Evolutionary conservation across 2,888 invertebrate genomes (phyloP), one percentile per base, ranked within the genome.

Genomic region (Hemicrepidius hirtus): DNA sequence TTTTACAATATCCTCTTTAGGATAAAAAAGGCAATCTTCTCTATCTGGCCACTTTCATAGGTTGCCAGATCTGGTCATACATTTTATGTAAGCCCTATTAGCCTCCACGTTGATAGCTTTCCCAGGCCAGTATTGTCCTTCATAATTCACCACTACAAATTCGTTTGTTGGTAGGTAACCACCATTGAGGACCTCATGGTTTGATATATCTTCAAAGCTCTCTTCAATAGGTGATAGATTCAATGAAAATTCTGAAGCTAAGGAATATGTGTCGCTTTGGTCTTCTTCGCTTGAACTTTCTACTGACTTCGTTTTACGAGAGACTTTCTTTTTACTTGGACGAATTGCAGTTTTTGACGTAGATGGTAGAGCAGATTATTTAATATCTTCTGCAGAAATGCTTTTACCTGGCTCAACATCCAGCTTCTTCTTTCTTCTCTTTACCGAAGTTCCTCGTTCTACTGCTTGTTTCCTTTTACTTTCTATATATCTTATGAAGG

Each of bases 271-370:
- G n/a, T 37, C 37, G 9, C 37, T 37, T 37, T 37, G 12, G 37
- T 6, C 37, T 37, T 37, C 37, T 2, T 37, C 37, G 9, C 12
- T 37, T 12, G 37, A 37, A 37, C n/a, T 37, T 37, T 37, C 37
- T 37, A 37, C 37, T 37, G 37, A 12, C 37, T 37, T 37, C 37
- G 37, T n/a, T n/a, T 37, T 37, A 10, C 37, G 37, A 37, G 37
- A 37, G 37, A 37, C n/a, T 37, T 37, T n/a, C 37, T 37, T 37
- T 37, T 37, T 37, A n/a, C 37, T 37, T 37, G n/a, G n/a, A 10
- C 37, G n/a, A 37, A 37, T 37, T 37, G 37, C n/a, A 37, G 37
- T 37, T 37, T 37, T 37, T 37, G 37, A 37, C 12, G 37, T 37
- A 37, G 37, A n/a, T 37, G 37, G 37, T 37, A 37, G 10, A n/a